These are phyloP conservation scores for Torymus aiolomorphi DNA, from an alignment of 2,888 invertebrate genomes.

Conservation along the genomic window DNA sequence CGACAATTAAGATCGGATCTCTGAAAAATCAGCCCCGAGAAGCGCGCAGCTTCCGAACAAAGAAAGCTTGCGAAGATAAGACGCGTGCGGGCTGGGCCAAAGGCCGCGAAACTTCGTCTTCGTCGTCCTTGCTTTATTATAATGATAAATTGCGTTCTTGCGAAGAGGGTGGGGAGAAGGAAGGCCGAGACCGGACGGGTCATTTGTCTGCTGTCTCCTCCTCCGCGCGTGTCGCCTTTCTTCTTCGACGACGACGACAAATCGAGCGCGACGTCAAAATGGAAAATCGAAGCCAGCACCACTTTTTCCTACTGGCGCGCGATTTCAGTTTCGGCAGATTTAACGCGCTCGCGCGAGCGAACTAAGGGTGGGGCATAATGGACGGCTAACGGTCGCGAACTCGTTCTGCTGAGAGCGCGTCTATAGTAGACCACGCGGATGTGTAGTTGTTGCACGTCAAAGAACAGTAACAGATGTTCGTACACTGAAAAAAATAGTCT, in stretches of 20 bases:
- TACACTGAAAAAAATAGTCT: too few species aligned
- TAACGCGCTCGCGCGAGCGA: too few species aligned
- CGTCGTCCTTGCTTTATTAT: constrained; percentile 44
- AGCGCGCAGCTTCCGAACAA: too few species aligned
- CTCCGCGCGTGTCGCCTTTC: background rate
- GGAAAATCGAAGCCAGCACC: constrained; percentile 45
- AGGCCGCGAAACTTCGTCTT: background rate
- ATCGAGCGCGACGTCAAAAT: constrained; percentile 48
- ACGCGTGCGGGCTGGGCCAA: background rate
- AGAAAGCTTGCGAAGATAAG: too few species aligned
- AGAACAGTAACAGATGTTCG: too few species aligned
- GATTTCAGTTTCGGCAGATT: too few species aligned
- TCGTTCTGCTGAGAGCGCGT: too few species aligned
- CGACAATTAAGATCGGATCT: constrained; percentile 38
- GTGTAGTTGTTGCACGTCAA: too few species aligned
- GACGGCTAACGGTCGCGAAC: too few species aligned
- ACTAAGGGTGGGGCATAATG: too few species aligned
- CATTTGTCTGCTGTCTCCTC: constrained; percentile 43
- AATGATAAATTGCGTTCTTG: constrained; percentile 47
- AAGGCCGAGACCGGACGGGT: constrained; percentile 31
- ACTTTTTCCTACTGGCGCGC: too few species aligned
- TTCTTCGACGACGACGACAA: constrained; percentile 28
- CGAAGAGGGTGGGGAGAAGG: background rate
- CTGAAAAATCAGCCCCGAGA: constrained; percentile 27
- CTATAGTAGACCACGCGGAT: too few species aligned